phyloP scores from a whole-genome alignment of 1,140 invertebrate species.

The Eciton burchellii region DNA sequence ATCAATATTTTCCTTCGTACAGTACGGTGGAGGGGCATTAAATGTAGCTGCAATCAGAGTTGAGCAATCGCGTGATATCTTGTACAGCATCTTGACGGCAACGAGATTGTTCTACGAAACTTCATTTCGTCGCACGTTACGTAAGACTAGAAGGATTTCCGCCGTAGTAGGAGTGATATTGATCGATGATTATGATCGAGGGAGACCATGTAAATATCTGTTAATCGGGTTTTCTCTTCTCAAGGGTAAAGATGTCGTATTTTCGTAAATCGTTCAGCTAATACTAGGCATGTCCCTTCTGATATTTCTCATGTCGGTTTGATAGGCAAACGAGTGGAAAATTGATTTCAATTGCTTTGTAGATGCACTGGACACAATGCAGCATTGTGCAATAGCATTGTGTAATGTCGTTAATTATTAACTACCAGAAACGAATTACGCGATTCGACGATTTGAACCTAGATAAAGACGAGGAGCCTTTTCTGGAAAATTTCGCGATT shows the following conservation, averaged over 20 bases:
- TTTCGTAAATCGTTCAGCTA: neutral
- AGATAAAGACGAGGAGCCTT: neutral
- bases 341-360: neutral
- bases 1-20: neutral
- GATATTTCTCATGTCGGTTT: neutral
- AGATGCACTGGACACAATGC: too few species aligned
- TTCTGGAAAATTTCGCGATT: neutral
- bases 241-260: neutral
- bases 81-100: slow-evolving; percentile 1
- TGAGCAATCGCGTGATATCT: slow-evolving; percentile 2
- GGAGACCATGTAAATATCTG: neutral
- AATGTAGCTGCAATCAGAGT: slow-evolving; percentile 11
- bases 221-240: neutral
- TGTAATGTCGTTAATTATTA: neutral
- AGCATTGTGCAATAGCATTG: too few species aligned
- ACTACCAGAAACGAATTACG: too few species aligned
- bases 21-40: neutral
- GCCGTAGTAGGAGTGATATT: neutral
- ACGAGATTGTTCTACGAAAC: neutral
- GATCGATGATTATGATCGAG: neutral
- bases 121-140: slow-evolving; percentile 2
- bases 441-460: too few species aligned
- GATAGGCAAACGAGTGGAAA: neutral
- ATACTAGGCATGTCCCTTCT: neutral
- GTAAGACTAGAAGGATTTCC: neutral